Conservation (phyloP, 2,113 vertebrate genomes). For the Malurus melanocephalus region DNA sequence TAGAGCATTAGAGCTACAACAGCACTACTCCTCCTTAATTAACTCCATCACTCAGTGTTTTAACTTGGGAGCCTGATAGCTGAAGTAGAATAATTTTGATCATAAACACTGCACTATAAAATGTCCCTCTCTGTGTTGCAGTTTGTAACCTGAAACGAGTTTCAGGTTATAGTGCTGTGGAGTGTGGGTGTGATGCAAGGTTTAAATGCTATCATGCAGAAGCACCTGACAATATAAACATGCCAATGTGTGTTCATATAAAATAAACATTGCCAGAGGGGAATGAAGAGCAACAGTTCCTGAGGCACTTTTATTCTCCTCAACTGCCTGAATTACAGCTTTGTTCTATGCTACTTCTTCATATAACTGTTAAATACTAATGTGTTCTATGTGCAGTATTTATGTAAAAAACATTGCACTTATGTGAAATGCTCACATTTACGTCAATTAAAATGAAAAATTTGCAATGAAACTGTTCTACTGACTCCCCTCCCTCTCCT, state of each 20-base stretch:
- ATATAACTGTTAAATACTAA: neutral
- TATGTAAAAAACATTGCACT: neutral
- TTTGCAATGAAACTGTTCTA: neutral
- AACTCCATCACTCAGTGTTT: constrained; percentile 48
- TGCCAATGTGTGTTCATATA: neutral
- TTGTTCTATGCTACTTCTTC: neutral
- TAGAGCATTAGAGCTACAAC: neutral
- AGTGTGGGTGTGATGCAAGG: neutral
- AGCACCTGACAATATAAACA: neutral
- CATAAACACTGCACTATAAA: neutral
- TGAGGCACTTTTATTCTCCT: neutral
- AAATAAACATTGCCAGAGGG: neutral
- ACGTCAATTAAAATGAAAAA: constrained; percentile 9
- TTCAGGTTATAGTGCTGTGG: neutral
- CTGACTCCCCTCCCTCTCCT: neutral
- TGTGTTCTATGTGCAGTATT: neutral
- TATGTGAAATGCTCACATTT: neutral
- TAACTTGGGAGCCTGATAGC: constrained; percentile 13
- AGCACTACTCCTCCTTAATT: constrained; percentile 43
- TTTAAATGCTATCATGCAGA: neutral
- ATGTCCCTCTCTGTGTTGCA: neutral
- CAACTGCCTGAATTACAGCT: constrained; percentile 7
- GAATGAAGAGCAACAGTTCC: neutral
- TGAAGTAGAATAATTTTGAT: constrained; percentile 30
- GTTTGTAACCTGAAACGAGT: neutral